Evolutionary conservation across 2,797 vertebrate genomes (phyloP).

Genomic region (Characodon lateralis): DNA sequence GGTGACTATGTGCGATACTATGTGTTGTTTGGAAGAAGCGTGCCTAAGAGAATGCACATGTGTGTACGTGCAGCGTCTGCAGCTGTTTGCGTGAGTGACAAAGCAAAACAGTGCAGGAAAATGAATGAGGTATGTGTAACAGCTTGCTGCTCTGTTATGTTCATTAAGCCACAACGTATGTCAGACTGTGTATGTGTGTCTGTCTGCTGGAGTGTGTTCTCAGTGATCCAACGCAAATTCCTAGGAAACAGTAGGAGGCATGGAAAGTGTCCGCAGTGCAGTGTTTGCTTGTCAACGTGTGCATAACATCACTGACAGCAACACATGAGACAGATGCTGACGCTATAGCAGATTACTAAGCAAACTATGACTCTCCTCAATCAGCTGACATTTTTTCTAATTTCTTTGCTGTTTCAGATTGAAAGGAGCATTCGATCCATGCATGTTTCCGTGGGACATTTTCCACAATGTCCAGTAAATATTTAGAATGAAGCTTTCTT

Average conservation of each 20-base stretch:
- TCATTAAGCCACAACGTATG: conserved; percentile 47
- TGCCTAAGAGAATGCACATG: conserved; percentile 43
- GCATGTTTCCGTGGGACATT: conserved; percentile 32
- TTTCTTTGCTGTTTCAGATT: conserved; percentile 20
- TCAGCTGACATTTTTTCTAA: conserved; percentile 21
- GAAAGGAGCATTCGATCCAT: background rate
- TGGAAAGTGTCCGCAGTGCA: conserved; percentile 53
- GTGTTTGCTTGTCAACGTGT: conserved; percentile 59
- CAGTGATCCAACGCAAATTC: conserved; percentile 67
- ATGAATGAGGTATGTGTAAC: conserved; percentile 65
- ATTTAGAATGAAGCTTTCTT: conserved; percentile 8
- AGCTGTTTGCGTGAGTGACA: conserved; percentile 60
- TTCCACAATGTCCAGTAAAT: conserved; percentile 11
- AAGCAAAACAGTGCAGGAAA: conserved; percentile 62
- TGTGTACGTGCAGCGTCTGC: conserved; percentile 34
- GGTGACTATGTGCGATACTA: conserved; percentile 54
- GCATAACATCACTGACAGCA: conserved; percentile 51
- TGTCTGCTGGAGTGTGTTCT: conserved; percentile 44
- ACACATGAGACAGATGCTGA: conserved; percentile 57
- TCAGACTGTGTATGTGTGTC: conserved; percentile 28
- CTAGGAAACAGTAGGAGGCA: conserved; percentile 65
- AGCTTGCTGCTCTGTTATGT: conserved; percentile 63
- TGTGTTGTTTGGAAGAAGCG: conserved; percentile 39
- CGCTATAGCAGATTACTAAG: conserved; percentile 36
- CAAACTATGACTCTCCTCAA: conserved; percentile 34